phyloP scores from a whole-genome alignment of 2,113 vertebrate genomes.

The Quiscalus mexicanus region DNA sequence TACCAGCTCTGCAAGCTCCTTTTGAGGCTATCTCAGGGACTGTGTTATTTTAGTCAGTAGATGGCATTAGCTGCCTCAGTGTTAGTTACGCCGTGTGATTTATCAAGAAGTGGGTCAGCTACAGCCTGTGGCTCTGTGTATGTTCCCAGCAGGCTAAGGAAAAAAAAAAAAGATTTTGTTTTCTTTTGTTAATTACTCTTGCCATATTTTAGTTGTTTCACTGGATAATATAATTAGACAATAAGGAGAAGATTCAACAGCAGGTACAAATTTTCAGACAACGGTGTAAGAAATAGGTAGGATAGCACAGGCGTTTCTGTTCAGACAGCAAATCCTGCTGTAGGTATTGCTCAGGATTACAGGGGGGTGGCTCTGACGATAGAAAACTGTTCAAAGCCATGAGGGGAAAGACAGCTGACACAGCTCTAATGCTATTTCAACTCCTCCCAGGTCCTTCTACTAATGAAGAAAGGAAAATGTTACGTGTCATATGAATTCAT shows the following conservation, averaged over 20 bases:
- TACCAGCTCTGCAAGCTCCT: neutral
- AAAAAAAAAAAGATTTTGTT: neutral
- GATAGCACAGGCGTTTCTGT: neutral
- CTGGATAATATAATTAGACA: conserved; percentile 13
- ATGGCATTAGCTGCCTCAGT: conserved; percentile 51
- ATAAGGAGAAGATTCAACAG: neutral
- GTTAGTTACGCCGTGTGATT: neutral
- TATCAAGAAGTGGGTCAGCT: conserved; percentile 56
- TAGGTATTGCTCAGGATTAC: neutral
- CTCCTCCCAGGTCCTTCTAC: neutral
- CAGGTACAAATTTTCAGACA: neutral
- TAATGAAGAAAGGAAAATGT: neutral
- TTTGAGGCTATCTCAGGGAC: neutral
- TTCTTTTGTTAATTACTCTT: conserved; percentile 42
- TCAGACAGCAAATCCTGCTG: neutral
- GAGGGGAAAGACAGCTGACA: neutral
- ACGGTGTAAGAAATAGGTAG: neutral
- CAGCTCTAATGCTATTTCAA: neutral
- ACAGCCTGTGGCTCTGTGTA: conserved; percentile 21
- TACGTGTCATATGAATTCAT: neutral
- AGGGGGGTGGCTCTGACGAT: neutral
- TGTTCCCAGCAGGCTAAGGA: conserved; percentile 1
- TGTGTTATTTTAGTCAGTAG: conserved; percentile 52
- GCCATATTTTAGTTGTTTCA: conserved; percentile 43
- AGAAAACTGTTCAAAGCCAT: neutral